Conservation (phyloP, 2,888 invertebrate genomes). For the Phalangium opilio region DNA sequence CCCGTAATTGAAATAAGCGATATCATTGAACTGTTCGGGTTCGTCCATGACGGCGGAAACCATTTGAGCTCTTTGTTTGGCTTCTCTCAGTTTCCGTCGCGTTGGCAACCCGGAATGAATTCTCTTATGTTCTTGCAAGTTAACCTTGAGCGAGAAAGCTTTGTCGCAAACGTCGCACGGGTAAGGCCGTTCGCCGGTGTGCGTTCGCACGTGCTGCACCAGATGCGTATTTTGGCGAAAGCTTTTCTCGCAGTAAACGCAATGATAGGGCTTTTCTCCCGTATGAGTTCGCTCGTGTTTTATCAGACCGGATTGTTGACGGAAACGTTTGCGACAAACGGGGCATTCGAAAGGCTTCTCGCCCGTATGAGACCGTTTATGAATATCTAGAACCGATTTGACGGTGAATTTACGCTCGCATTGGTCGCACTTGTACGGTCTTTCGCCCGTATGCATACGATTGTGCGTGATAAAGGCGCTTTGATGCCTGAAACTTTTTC, state of each 20-base stretch:
- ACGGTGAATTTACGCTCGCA: background rate
- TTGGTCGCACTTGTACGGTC: background rate
- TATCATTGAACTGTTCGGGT: too few species aligned
- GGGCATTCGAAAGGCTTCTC: background rate
- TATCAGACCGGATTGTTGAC: background rate
- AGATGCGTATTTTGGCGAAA: background rate
- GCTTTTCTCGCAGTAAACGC: background rate
- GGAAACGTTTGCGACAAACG: background rate
- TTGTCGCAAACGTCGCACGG: background rate
- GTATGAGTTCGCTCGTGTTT: background rate
- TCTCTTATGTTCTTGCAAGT: background rate
- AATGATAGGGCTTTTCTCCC: background rate
- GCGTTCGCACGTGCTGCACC: background rate
- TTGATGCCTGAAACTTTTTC: background rate
- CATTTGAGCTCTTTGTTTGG: too few species aligned
- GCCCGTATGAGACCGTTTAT: background rate
- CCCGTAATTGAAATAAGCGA: too few species aligned
- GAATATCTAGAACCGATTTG: background rate
- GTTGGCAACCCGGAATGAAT: background rate
- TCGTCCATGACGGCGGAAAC: too few species aligned
- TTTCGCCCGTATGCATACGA: background rate
- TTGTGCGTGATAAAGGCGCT: background rate
- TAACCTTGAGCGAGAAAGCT: background rate
- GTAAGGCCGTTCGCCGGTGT: background rate
- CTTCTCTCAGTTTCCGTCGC: too few species aligned